These are phyloP conservation scores for Tenodera sinensis DNA, from an alignment of 2,888 invertebrate species.

Conservation along the genomic window DNA sequence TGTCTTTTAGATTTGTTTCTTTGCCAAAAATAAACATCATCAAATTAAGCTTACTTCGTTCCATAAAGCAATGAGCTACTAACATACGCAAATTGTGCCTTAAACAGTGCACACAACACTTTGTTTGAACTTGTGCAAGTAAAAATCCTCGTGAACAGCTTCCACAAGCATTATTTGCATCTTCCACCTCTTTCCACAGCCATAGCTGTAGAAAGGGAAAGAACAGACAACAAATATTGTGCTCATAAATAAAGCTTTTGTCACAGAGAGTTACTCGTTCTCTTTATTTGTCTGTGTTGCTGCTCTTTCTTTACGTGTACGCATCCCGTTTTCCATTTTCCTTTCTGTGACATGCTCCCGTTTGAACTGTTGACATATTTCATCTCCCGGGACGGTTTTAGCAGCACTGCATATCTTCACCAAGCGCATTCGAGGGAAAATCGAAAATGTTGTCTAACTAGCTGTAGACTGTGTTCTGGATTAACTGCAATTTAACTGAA, in stretches of 20 bases:
- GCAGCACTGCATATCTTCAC: not conserved
- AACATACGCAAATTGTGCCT: not conserved
- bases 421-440: not conserved
- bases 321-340: not conserved
- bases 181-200: not conserved
- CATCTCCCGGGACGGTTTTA: not conserved
- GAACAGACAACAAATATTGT: not conserved
- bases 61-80: not conserved
- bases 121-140: not conserved
- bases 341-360: not conserved
- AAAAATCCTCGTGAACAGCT: not conserved
- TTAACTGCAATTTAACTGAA: too few species aligned
- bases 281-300: not conserved
- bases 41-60: not conserved
- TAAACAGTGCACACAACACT: not conserved
- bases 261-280: not conserved
- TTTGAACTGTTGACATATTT: not conserved
- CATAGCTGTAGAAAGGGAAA: not conserved
- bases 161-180: not conserved
- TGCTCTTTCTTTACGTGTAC: not conserved
- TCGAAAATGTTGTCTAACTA: not conserved
- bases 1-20: not conserved
- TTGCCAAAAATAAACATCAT: not conserved
- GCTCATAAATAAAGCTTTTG: constrained; percentile 11
- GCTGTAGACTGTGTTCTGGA: not conserved